These are phyloP conservation scores for Babyrousa celebensis DNA, from an alignment of 2,797 vertebrate genomes.

Conservation along the genomic window DNA sequence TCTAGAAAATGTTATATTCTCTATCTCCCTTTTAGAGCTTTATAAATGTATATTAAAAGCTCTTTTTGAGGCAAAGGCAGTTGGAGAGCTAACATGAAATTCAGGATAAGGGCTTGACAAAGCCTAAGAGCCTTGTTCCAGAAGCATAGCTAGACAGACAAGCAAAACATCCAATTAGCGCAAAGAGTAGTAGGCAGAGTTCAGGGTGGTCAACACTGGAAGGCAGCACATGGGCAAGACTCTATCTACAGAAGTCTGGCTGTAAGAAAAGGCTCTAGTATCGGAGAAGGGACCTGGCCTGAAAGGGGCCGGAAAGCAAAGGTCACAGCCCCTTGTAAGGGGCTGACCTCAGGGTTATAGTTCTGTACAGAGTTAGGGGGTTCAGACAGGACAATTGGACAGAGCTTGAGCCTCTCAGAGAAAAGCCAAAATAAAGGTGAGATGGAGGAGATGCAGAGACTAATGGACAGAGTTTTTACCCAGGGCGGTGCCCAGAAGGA, in stretches of 20 bases:
- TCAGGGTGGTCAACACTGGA: constrained; percentile 16
- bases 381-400: background rate
- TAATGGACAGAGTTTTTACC: background rate
- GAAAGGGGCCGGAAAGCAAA: constrained; percentile 13
- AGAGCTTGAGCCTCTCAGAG: background rate
- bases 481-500: background rate
- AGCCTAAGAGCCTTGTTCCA: constrained; percentile 37
- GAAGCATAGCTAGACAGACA: background rate
- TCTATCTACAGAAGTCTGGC: background rate
- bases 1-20: constrained; percentile 37
- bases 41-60: constrained; percentile 54
- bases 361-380: background rate
- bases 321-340: background rate
- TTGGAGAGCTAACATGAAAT: constrained; percentile 60
- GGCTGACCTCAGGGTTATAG: background rate
- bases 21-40: constrained; percentile 54
- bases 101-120: constrained; percentile 30
- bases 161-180: constrained; percentile 9
- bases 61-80: constrained; percentile 39
- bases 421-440: constrained; percentile 57
- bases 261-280: background rate
- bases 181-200: constrained; percentile 29
- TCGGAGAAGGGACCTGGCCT: background rate
- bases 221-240: background rate
- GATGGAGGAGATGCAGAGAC: background rate